Base-by-base conservation (phyloP, 1,140 invertebrate species). In the Centruroides vittatus region DNA sequence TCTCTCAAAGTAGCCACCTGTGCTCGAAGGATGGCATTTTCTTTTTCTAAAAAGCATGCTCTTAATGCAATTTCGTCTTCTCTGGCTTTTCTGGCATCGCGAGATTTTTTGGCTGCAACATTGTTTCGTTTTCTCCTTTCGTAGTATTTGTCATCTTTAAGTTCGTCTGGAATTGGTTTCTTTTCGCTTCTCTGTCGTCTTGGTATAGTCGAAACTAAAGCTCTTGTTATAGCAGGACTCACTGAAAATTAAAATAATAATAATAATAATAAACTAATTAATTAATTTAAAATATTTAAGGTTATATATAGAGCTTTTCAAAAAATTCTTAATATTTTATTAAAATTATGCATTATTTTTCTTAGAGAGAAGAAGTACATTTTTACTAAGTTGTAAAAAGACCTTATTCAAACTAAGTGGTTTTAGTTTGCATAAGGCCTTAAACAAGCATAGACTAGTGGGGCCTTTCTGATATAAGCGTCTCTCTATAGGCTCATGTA, bases 41-140 rank as follows among this genome's bases (percentile, higher is more conserved):
- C 86, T 53, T 86, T 82, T 75, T 95, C 89, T 4, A 96, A 75
- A 65, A 85, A 93, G 0, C 86, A 85, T 1, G 89, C 88, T 59
- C 90, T 76, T 41, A 96, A 86, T 0, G 92, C 89, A 12, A 96
- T 86, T 69, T 93, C 89, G 62, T 96, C 88, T 71, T 97, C 93
- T 70, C 95, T 90, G 12, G 85, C 81, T 67, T 90, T 79, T 58
- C 93, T 78, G 0, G 89, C 84, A 68, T 97, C 93, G 46, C 94
- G 78, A 1, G 90, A 94, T 58, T 91, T 80, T 72, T 97, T 98
- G 1, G 93, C 93, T 0, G 94, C 93, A 65, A 88, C 87, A 72
- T 97, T 97, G 71, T 98, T 97, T 71, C 93, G 92, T 62, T 86
- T 82, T 8, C 93, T 76, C 58, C 89, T 79, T 69, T 93, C 89